A percentile compares a stretch with the other conserved stretches of the same genome.
phyloP scores from a whole-genome alignment of 2,888 invertebrate genomes.

The Cheilosia vulpina region DNA sequence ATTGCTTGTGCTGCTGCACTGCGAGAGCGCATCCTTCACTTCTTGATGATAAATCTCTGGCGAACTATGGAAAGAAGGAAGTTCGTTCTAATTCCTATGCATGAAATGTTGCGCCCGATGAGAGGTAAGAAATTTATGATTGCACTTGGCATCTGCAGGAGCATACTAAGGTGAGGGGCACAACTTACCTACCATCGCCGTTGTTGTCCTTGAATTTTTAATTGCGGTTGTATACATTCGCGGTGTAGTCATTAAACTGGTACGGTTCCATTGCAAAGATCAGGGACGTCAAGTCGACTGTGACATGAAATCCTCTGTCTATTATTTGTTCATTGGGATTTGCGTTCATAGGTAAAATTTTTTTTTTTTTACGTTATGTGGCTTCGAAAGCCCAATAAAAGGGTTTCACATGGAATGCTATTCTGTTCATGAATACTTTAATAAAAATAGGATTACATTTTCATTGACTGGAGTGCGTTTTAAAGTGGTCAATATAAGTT shows the following conservation, averaged over 20 bases:
- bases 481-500: no score
- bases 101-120: constrained; percentile 40
- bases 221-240: constrained; percentile 35
- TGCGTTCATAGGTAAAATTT: background rate
- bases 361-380: no score
- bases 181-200: background rate
- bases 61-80: constrained; percentile 11
- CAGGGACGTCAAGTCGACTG: constrained; percentile 19
- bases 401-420: background rate
- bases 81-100: constrained; percentile 34
- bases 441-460: no score
- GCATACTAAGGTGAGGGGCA: constrained; percentile 17
- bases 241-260: constrained; percentile 32
- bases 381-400: background rate
- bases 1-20: constrained; percentile 28
- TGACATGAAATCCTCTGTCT: background rate
- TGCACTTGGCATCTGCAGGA: constrained; percentile 38
- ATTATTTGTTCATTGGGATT: background rate
- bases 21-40: constrained; percentile 48
- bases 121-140: constrained; percentile 58
- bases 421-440: background rate
- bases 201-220: constrained; percentile 49
- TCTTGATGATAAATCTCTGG: constrained; percentile 45
- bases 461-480: no score
- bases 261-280: constrained; percentile 13